Evolutionary conservation across 2,113 vertebrate species (phyloP).

Genomic region (Limanda limanda): DNA sequence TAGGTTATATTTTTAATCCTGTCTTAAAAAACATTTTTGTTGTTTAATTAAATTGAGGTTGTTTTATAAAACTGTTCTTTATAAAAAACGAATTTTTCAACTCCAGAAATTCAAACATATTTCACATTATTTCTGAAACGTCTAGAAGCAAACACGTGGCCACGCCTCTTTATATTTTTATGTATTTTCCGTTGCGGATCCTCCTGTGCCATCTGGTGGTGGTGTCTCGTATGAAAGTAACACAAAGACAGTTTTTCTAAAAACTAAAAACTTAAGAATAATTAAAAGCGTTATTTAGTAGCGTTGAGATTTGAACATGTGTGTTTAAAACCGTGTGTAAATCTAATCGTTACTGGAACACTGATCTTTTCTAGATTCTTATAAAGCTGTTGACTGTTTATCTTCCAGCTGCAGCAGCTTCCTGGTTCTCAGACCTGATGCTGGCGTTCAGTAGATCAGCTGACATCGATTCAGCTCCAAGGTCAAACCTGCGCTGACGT

Average conservation of each 20-base stretch:
- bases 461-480: neutral
- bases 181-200: too few relatives aligned
- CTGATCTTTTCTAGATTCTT: too few relatives aligned
- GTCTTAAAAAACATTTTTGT: neutral
- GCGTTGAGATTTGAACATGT: too few relatives aligned
- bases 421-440: too few relatives aligned
- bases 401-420: too few relatives aligned
- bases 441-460: constrained; percentile 1
- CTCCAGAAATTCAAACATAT: neutral
- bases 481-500: neutral
- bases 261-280: neutral
- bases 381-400: neutral
- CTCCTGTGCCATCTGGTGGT: neutral
- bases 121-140: too few relatives aligned
- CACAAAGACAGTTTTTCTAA: neutral
- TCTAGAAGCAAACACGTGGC: too few relatives aligned
- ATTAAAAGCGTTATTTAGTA: too few relatives aligned
- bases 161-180: too few relatives aligned
- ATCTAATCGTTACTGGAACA: too few relatives aligned
- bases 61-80: too few relatives aligned
- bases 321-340: too few relatives aligned
- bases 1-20: neutral
- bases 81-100: neutral
- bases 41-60: neutral
- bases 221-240: neutral